These are phyloP conservation scores for Halichoeres trimaculatus DNA, from an alignment of 2,113 vertebrate species.

Conservation along the genomic window DNA sequence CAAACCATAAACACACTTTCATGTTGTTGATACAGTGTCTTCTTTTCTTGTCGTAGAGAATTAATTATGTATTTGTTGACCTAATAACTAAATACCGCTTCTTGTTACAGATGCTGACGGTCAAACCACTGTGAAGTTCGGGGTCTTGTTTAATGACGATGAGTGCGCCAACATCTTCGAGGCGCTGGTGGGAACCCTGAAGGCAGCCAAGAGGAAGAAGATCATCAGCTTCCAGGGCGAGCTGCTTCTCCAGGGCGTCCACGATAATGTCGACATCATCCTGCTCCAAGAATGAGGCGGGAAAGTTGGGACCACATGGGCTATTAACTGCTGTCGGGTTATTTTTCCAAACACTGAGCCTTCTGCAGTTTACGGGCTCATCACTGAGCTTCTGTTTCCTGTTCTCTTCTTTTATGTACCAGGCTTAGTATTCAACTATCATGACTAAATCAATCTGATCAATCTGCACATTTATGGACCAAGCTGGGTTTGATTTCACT, in stretches of 20 bases:
- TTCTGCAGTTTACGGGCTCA: slow-evolving; percentile 9
- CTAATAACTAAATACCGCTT: no score
- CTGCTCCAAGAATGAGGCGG: slow-evolving; percentile 85
- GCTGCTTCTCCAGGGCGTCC: slow-evolving; percentile 94
- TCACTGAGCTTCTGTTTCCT: slow-evolving; percentile 18
- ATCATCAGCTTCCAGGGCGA: slow-evolving; percentile 88
- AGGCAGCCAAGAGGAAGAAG: slow-evolving; percentile 92
- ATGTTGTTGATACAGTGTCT: slow-evolving; percentile 6
- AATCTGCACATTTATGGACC: not conserved
- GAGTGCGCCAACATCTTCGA: slow-evolving; percentile 97
- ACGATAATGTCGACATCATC: slow-evolving; percentile 91
- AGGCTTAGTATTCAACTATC: slow-evolving; percentile 26
- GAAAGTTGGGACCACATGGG: not conserved
- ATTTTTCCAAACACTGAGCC: slow-evolving; percentile 28
- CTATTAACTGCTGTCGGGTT: slow-evolving; percentile 8
- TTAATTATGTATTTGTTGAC: no score
- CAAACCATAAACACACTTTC: not conserved
- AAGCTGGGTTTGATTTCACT: slow-evolving; percentile 26
- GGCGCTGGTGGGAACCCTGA: slow-evolving; percentile 95
- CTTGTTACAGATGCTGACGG: slow-evolving; percentile 87
- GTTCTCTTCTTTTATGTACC: not conserved
- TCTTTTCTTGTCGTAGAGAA: not conserved
- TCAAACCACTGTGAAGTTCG: slow-evolving; percentile 91
- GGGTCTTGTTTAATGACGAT: slow-evolving; percentile 93
- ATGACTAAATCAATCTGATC: slow-evolving; percentile 25